These are phyloP conservation scores for Moxostoma hubbsi DNA, from an alignment of 2,797 vertebrate species.

Conservation along the genomic window DNA sequence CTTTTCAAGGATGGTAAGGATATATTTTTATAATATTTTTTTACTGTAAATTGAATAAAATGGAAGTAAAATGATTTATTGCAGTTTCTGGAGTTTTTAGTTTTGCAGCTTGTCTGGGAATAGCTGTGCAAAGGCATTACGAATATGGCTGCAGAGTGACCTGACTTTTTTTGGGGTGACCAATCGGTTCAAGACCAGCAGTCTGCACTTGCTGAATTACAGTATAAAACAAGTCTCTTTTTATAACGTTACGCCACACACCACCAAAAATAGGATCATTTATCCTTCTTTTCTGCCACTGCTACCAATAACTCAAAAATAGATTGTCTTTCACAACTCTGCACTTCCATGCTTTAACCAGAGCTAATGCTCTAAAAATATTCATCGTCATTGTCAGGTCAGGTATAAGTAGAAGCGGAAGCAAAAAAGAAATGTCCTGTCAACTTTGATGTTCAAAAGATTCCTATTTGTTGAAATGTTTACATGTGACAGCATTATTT, in stretches of 20 bases:
- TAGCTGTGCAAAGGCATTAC: too few relatives aligned
- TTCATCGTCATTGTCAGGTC: neutral
- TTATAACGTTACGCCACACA: neutral
- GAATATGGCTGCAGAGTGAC: too few relatives aligned
- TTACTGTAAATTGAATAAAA: too few relatives aligned
- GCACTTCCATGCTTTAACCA: neutral
- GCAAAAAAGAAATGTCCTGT: neutral
- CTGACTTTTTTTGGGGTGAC: neutral
- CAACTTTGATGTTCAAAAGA: neutral
- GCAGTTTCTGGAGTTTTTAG: too few relatives aligned
- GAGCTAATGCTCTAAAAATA: constrained; percentile 13
- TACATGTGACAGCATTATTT: neutral
- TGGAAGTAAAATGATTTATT: too few relatives aligned
- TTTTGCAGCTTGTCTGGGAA: too few relatives aligned
- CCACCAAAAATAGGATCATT: neutral
- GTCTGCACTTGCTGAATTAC: constrained; percentile 11
- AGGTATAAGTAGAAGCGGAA: neutral
- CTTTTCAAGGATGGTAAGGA: too few relatives aligned
- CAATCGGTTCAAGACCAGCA: neutral
- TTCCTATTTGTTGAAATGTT: constrained; percentile 22
- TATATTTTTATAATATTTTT: too few relatives aligned
- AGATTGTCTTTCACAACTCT: neutral
- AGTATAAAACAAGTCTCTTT: neutral
- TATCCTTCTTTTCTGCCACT: neutral
- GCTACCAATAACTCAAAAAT: neutral